Percentiles rank a stretch among this genome's conserved stretches.
Evolutionary conservation across 2,113 vertebrate genomes (phyloP).

Genomic region (Varanus salvator): DNA sequence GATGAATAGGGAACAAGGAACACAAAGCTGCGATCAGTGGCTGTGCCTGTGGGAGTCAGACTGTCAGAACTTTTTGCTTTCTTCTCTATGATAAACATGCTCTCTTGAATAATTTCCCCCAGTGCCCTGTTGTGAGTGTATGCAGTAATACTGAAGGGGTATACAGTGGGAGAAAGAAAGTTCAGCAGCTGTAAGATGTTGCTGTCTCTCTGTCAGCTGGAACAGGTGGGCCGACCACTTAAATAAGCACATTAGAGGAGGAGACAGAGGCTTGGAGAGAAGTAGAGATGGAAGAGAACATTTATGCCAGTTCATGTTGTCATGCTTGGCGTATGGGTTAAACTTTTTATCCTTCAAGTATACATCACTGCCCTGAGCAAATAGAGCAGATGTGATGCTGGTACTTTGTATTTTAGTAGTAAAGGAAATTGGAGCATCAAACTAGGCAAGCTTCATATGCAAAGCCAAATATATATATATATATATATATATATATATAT

Average conservation of each 20-base stretch:
- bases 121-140: not conserved
- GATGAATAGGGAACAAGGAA: not conserved
- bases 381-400: not conserved
- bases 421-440: not conserved
- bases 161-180: not conserved
- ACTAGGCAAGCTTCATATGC: not conserved
- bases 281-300: conserved; percentile 21
- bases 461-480: not conserved
- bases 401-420: not conserved
- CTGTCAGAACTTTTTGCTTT: not conserved
- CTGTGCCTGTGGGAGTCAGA: not conserved
- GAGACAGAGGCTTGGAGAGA: not conserved
- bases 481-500: too few species aligned
- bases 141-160: not conserved
- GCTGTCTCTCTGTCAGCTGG: conserved; percentile 25
- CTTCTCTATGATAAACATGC: not conserved
- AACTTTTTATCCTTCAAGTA: not conserved
- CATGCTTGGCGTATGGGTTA: conserved; percentile 9
- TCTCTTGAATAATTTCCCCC: not conserved
- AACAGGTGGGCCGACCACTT: conserved; percentile 34
- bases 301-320: conserved; percentile 3
- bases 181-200: conserved; percentile 39
- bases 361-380: conserved; percentile 4
- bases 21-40: not conserved
- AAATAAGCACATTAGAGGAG: conserved; percentile 1